Percentiles rank a stretch among this genome's conserved stretches.
Evolutionary conservation across 2,797 vertebrate species (phyloP).

Genomic region (Australoheros facetus): DNA sequence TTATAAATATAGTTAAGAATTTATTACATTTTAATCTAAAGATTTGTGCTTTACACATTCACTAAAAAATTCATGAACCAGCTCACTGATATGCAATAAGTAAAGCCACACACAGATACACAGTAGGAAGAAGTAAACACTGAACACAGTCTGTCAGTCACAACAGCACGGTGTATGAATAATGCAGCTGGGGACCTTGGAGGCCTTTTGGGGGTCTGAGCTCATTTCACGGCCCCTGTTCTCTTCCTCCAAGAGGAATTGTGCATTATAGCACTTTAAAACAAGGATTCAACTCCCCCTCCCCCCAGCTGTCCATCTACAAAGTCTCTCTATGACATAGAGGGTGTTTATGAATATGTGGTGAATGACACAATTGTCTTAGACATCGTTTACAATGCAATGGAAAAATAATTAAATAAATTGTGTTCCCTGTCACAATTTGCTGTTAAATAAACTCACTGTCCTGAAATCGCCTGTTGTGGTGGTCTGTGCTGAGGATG

Average conservation of each 20-base stretch:
- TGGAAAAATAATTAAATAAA: constrained; percentile 34
- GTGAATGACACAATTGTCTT: constrained; percentile 64
- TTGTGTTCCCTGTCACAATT: constrained; percentile 80
- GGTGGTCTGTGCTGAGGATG: constrained; percentile 21
- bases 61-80: constrained; percentile 69
- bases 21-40: constrained; percentile 74
- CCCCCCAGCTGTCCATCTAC: constrained; percentile 42
- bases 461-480: constrained; percentile 57
- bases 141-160: constrained; percentile 37
- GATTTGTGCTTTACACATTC: constrained; percentile 69
- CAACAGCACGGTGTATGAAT: constrained; percentile 39
- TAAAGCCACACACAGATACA: constrained; percentile 55
- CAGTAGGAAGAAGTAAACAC: constrained; percentile 22
- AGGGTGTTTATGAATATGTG: constrained; percentile 59
- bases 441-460: constrained; percentile 83
- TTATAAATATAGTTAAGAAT: constrained; percentile 74
- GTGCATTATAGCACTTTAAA: constrained; percentile 80
- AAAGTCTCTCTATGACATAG: constrained; percentile 49
- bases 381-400: constrained; percentile 73
- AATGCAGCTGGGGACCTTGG: constrained; percentile 60
- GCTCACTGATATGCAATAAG: constrained; percentile 83
- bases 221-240: constrained; percentile 56
- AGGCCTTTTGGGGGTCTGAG: constrained; percentile 53
- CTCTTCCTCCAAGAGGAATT: constrained; percentile 79
- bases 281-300: constrained; percentile 14